A percentile compares a stretch with the other conserved stretches of the same genome.
Evolutionary conservation across 2,797 vertebrate genomes (phyloP).

Genomic region (Clarias fuscus): DNA sequence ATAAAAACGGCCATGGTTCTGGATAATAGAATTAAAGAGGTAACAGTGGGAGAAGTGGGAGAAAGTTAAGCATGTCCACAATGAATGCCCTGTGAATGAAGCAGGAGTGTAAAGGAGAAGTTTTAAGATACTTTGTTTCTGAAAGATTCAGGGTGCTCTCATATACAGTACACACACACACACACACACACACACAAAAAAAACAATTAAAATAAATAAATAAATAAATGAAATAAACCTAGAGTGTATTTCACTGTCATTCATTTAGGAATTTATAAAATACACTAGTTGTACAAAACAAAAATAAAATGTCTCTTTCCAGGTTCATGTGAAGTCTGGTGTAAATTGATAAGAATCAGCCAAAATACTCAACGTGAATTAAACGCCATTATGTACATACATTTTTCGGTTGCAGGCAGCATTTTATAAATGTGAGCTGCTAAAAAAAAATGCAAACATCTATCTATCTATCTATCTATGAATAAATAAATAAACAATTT

Average conservation of each 20-base stretch:
- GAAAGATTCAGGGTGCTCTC: background rate
- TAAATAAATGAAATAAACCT: background rate
- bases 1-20: constrained; percentile 47
- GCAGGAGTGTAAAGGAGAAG: background rate
- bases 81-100: constrained; percentile 22
- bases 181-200: too few relatives aligned
- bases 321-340: background rate
- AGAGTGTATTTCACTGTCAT: background rate
- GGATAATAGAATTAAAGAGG: constrained; percentile 55
- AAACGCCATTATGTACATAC: background rate
- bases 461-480: too few relatives aligned
- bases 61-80: constrained; percentile 32
- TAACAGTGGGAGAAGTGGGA: background rate
- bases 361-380: background rate
- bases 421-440: background rate
- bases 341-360: background rate
- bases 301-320: background rate
- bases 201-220: too few relatives aligned
- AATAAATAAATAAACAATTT: too few relatives aligned
- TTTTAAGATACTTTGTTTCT: background rate
- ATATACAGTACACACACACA: background rate
- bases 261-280: background rate
- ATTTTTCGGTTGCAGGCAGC: background rate
- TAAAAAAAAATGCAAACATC: background rate
- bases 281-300: background rate